Conservation (phyloP, 2,797 vertebrate genomes). For the Ciconia nigra region DNA sequence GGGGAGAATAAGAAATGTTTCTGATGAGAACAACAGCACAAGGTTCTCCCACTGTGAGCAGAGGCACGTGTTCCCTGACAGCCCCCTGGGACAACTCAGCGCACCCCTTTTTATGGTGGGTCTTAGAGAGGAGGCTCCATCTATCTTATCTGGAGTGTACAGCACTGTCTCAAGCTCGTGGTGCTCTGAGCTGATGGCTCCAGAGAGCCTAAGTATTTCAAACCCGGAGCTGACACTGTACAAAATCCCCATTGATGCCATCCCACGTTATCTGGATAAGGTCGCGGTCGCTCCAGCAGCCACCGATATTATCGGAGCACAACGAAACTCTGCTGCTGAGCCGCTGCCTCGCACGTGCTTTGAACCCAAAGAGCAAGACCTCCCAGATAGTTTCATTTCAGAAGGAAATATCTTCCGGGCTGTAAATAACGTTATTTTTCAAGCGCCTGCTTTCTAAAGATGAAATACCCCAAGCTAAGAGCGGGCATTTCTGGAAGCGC, state of each 20-base stretch:
- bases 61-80: rapidly evolving
- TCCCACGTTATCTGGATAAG: neutral
- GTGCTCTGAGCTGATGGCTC: neutral
- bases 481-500: neutral
- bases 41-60: neutral
- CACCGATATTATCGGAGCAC: neutral
- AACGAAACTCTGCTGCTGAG: neutral
- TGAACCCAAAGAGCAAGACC: neutral
- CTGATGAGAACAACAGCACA: neutral
- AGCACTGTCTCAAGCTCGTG: neutral
- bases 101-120: neutral
- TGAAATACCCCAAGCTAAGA: neutral
- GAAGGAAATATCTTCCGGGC: neutral
- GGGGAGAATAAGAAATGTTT: neutral
- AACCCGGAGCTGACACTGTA: neutral
- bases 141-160: neutral
- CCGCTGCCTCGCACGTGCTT: rapidly evolving
- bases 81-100: neutral
- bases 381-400: neutral
- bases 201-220: neutral
- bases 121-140: neutral
- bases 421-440: neutral
- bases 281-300: neutral
- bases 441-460: neutral
- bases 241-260: neutral